Evolutionary conservation across 2,888 invertebrate species (phyloP), one percentile per base, ranked within the genome.

Genomic region (Tanypteryx hageni): DNA sequence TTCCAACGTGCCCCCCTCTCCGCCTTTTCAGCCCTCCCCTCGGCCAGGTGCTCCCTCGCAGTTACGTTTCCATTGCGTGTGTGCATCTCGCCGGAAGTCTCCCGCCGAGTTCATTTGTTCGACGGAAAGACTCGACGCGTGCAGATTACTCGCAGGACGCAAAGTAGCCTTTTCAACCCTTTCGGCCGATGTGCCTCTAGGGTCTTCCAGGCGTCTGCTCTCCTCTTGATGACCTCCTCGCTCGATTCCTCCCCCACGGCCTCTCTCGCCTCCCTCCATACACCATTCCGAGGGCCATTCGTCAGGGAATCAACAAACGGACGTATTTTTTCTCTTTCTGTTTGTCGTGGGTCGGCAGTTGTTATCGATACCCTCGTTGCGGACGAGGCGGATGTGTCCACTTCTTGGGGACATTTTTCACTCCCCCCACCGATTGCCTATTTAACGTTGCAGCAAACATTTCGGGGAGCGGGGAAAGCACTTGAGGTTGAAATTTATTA

Each of bases 101-200:
- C 83, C 83, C 83, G 83, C 83, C 83, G 83, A 83, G 83, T 56
- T 27, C 83, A 83, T 83, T 83, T 83, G 83, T 83, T 83, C 57
- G 83, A 44, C 57, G 14, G 16, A 56, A 56, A n/a, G 57, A 56
- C 83, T 18, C 83, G 83, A 83, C 83, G 83, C 83, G 83, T 83
- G 83, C 83, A 57, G 83, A 83, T 83, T 83, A 83, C 83, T 83
- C 56, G 57, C 9, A 18, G 56, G 56, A 57, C 8, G 83, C 56
- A 83, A 56, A 83, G 83, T 83, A 83, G 83, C 83, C 83, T 57
- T 83, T 83, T 57, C 83, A 83, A 83, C 57, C 83, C 83, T 83
- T 83, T 83, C 16, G 18, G 57, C 56, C 76, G 76, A 76, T 76
- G 11, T 44, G 7, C 31, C 82, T 44, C 8, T 27, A 7, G 14